Evolutionary conservation across 2,113 vertebrate species (phyloP).

Genomic region (Thomomys bottae): DNA sequence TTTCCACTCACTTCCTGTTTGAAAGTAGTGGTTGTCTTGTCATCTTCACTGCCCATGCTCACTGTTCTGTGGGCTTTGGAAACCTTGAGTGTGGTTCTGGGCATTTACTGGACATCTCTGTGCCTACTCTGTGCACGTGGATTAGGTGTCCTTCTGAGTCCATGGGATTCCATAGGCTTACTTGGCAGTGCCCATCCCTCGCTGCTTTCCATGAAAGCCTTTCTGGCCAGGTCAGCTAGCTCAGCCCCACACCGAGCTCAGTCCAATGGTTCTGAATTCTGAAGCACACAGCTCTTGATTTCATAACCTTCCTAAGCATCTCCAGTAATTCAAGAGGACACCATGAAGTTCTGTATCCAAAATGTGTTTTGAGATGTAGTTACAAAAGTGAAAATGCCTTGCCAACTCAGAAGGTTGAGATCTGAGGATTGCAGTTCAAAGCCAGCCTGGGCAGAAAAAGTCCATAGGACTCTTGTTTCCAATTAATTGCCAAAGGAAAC

Average conservation of each 20-base stretch:
- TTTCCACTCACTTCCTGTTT: background rate
- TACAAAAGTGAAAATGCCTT: constrained; percentile 24
- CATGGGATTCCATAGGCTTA: background rate
- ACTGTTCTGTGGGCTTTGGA: background rate
- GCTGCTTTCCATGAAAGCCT: background rate
- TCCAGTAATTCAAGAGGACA: background rate
- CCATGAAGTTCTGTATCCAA: background rate
- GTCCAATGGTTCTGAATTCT: background rate
- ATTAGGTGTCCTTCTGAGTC: background rate
- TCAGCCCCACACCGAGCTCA: background rate
- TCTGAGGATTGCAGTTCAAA: no score
- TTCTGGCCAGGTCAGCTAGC: background rate
- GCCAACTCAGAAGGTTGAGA: no score
- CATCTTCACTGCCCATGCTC: background rate
- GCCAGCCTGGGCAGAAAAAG: no score
- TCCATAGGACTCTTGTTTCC: no score
- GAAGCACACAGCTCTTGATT: background rate
- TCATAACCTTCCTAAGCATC: background rate
- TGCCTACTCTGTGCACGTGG: background rate
- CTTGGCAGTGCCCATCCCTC: background rate
- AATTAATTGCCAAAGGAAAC: no score
- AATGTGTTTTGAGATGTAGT: constrained; percentile 42
- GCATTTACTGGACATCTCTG: background rate
- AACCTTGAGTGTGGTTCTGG: background rate
- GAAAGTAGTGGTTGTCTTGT: background rate